phyloP scores from a whole-genome alignment of 1,140 invertebrate genomes.

The Eumeta japonica region DNA sequence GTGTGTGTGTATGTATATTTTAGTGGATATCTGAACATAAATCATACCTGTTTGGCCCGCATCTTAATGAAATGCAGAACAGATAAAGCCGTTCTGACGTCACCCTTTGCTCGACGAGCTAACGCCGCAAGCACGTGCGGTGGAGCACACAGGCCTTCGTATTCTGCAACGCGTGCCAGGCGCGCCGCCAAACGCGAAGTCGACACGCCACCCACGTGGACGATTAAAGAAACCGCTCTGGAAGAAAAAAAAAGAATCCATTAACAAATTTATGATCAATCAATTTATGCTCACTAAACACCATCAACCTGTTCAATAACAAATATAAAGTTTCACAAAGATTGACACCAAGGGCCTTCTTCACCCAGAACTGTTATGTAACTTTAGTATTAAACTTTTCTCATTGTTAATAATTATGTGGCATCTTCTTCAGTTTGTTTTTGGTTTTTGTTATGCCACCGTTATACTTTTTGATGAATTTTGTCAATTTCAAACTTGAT shows the following conservation, averaged over 20 bases:
- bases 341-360: no score
- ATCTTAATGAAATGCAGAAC: slow-evolving; percentile 24
- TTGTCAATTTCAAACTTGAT: no score
- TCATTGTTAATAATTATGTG: no score
- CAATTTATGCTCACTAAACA: background rate
- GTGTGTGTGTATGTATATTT: no score
- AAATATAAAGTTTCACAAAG: no score
- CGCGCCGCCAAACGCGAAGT: slow-evolving; percentile 13
- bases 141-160: slow-evolving; percentile 14
- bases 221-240: slow-evolving; percentile 71
- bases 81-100: slow-evolving; percentile 33
- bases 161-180: slow-evolving; percentile 13
- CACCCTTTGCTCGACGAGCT: slow-evolving; percentile 26
- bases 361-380: no score
- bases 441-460: no score
- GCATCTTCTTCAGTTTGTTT: no score
- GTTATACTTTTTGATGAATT: no score
- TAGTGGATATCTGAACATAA: no score
- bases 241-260: slow-evolving; percentile 24
- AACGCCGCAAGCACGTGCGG: slow-evolving; percentile 22
- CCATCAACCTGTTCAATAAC: slow-evolving; percentile 1
- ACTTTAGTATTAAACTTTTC: no score
- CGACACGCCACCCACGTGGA: slow-evolving; percentile 51
- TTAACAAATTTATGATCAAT: slow-evolving; percentile 1
- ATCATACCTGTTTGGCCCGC: no score